Conservation (phyloP, 2,113 vertebrate genomes). For the Toxotes chatareus region DNA sequence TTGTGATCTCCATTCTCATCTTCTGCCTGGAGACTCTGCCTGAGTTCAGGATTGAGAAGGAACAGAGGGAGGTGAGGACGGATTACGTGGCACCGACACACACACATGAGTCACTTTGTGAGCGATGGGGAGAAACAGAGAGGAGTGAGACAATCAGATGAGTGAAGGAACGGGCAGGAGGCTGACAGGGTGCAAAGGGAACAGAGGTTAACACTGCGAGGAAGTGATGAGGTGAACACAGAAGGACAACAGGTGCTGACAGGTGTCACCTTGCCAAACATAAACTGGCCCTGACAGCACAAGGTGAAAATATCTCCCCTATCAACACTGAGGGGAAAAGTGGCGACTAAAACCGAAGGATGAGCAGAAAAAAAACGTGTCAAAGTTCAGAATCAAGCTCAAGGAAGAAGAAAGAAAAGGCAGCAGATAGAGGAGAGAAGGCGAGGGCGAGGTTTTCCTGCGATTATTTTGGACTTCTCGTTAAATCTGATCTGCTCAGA, state of each 20-base stretch:
- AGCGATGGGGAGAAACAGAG: background rate
- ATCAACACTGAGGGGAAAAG: background rate
- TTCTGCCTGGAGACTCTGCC: slow-evolving; percentile 96
- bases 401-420: background rate
- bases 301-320: slow-evolving; percentile 2
- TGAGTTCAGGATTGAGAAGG: slow-evolving; percentile 89
- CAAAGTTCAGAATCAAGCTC: background rate
- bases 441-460: slow-evolving; percentile 20
- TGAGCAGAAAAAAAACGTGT: background rate
- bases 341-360: background rate
- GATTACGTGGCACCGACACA: background rate
- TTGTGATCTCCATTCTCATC: slow-evolving; percentile 94
- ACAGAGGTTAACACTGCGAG: slow-evolving; percentile 5
- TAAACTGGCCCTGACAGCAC: slow-evolving; percentile 8
- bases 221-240: slow-evolving; percentile 32
- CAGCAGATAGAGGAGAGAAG: background rate
- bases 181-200: slow-evolving; percentile 30
- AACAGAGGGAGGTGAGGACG: slow-evolving; percentile 86
- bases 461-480: slow-evolving; percentile 70
- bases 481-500: slow-evolving; percentile 70
- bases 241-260: slow-evolving; percentile 43
- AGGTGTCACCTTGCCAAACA: slow-evolving; percentile 41
- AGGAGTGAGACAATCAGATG: background rate
- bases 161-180: background rate
- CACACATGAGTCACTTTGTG: background rate